Conservation (phyloP, 2,888 invertebrate species). For the Hermodice carunculata region DNA sequence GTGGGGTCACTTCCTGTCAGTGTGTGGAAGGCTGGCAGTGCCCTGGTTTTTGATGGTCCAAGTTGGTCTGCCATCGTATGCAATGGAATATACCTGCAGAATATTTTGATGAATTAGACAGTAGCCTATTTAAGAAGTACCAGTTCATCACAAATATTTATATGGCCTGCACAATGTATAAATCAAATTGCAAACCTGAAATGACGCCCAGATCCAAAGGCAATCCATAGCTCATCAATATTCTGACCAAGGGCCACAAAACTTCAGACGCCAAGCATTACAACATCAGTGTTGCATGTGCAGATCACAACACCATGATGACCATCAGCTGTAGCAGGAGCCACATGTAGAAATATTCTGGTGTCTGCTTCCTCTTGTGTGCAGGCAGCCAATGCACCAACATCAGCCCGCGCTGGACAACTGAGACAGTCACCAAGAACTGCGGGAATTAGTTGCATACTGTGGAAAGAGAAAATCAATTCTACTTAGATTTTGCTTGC, state of each 20-base stretch:
- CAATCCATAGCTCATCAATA: conserved; percentile 27
- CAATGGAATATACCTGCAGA: conserved; percentile 19
- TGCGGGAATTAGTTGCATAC: conserved; percentile 11
- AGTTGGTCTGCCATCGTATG: conserved; percentile 16
- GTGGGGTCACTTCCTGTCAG: conserved; percentile 32
- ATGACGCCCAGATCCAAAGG: conserved; percentile 21
- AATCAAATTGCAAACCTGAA: no score
- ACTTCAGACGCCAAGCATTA: conserved; percentile 22
- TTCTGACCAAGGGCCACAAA: conserved; percentile 19
- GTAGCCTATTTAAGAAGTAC: no score
- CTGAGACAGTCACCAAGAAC: conserved; percentile 14
- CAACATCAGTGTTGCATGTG: conserved; percentile 19
- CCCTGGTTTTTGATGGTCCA: neutral
- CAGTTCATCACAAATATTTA: no score
- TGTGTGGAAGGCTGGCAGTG: conserved; percentile 21
- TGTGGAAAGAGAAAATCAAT: neutral
- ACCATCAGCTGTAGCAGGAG: conserved; percentile 11
- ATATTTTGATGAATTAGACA: neutral
- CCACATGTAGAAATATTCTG: conserved; percentile 17
- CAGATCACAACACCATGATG: conserved; percentile 22
- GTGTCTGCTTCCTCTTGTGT: conserved; percentile 28
- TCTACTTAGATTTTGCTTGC: no score
- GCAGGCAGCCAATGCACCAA: conserved; percentile 12
- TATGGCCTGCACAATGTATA: no score
- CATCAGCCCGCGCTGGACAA: conserved; percentile 17